Conservation (phyloP, 2,888 invertebrate species). For the Drosophila testacea region DNA sequence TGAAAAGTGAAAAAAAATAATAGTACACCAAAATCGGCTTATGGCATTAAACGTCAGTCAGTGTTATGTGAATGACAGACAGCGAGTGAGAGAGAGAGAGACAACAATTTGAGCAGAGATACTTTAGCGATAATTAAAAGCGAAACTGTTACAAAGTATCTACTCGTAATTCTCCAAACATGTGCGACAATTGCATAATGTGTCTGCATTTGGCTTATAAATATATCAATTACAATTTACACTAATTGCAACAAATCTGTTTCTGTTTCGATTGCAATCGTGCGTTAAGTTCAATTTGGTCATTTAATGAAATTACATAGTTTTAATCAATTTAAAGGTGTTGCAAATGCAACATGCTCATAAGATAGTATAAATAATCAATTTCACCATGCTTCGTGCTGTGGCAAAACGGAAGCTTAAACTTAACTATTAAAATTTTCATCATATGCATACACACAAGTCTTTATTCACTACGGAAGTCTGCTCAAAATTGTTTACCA, state of each 20-base stretch:
- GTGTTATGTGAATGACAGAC: constrained; percentile 34
- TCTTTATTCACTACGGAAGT: constrained; percentile 59
- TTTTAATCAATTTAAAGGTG: constrained; percentile 23
- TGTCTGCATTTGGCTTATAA: constrained; percentile 41
- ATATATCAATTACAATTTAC: constrained; percentile 58
- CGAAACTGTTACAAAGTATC: constrained; percentile 54
- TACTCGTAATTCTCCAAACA: constrained; percentile 24
- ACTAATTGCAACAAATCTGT: constrained; percentile 66
- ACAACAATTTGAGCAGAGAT: constrained; percentile 33
- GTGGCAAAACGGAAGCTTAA: constrained; percentile 55
- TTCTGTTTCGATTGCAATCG: constrained; percentile 35
- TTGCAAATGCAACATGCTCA: constrained; percentile 29
- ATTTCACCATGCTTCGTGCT: constrained; percentile 13
- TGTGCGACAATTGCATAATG: constrained; percentile 64
- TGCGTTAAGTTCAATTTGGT: constrained; percentile 38
- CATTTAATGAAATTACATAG: constrained; percentile 53
- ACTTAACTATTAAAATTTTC: constrained; percentile 23
- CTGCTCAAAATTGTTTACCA: constrained; percentile 29
- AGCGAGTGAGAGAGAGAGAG: constrained; percentile 4
- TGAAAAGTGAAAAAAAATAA: constrained; percentile 12
- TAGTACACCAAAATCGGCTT: constrained; percentile 70
- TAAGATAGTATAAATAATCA: constrained; percentile 18
- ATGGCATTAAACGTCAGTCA: constrained; percentile 60
- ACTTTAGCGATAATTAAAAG: constrained; percentile 66
- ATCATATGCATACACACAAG: constrained; percentile 29